Evolutionary conservation across 2,113 vertebrate species (phyloP).

Genomic region (Gnathonemus echidnorhynchus): DNA sequence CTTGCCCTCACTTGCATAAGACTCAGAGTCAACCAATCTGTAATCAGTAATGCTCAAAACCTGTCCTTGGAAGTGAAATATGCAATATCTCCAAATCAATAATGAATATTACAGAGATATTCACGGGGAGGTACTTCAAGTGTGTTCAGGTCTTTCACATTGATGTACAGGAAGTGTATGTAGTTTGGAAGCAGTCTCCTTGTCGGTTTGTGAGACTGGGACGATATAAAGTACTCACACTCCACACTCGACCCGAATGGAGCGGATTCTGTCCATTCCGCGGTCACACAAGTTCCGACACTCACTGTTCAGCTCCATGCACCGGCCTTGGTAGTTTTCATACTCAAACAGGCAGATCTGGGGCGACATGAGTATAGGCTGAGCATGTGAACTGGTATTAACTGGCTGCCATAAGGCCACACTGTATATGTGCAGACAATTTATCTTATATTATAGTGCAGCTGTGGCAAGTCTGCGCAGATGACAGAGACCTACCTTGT

Average conservation of each 20-base stretch:
- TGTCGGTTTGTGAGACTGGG: background rate
- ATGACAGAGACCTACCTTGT: constrained; percentile 48
- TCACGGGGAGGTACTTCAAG: background rate
- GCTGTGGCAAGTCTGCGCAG: background rate
- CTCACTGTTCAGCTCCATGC: constrained; percentile 61
- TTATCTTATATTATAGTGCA: background rate
- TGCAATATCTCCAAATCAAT: background rate
- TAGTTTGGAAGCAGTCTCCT: background rate
- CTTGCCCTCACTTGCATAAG: background rate
- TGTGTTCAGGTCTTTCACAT: background rate
- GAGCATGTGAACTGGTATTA: background rate
- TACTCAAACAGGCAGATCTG: constrained; percentile 68
- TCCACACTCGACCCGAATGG: constrained; percentile 66
- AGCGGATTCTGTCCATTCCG: constrained; percentile 60
- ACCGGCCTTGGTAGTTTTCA: constrained; percentile 72
- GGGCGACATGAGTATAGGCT: background rate
- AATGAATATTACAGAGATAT: background rate
- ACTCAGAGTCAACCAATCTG: background rate
- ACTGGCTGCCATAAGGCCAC: background rate
- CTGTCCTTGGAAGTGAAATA: background rate
- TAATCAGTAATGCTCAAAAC: background rate
- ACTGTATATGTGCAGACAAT: background rate
- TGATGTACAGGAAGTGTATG: background rate
- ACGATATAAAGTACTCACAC: constrained; percentile 5
- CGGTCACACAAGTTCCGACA: constrained; percentile 62